Evolutionary conservation across 2,797 vertebrate genomes (phyloP).

Genomic region (Coracias cyanogaster): DNA sequence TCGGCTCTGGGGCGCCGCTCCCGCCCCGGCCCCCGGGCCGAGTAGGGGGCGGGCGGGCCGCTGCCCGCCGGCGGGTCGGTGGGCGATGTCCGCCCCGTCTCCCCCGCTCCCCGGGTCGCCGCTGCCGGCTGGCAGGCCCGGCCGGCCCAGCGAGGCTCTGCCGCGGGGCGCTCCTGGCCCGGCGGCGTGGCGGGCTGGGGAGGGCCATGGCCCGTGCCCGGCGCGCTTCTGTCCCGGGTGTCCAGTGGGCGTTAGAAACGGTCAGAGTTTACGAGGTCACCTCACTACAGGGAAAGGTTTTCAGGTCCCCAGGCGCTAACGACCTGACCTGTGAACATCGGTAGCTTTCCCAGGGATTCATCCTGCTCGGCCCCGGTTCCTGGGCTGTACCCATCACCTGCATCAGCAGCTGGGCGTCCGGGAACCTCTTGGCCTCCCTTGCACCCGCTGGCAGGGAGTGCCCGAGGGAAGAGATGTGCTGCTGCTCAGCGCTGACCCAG

Average conservation of each 20-base stretch:
- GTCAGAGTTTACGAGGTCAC: neutral
- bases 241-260: neutral
- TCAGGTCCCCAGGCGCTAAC: rapidly evolving
- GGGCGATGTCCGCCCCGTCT: too few relatives aligned
- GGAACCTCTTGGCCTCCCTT: rapidly evolving
- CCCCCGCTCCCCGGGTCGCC: too few relatives aligned
- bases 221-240: neutral
- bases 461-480: neutral
- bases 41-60: neutral
- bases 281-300: neutral
- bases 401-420: neutral
- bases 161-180: too few relatives aligned
- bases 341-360: neutral
- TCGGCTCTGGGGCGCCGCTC: constrained; percentile 68
- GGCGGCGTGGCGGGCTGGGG: too few relatives aligned
- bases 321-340: rapidly evolving
- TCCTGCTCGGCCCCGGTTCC: rapidly evolving
- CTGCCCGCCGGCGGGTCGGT: neutral
- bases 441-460: neutral
- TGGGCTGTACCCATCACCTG: rapidly evolving
- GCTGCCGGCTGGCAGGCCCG: too few relatives aligned
- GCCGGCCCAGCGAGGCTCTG: too few relatives aligned
- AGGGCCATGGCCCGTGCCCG: too few relatives aligned
- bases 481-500: rapidly evolving
- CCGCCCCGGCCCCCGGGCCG: neutral